phyloP scores from a whole-genome alignment of 2,113 vertebrate species.

The Leiothrix lutea region DNA sequence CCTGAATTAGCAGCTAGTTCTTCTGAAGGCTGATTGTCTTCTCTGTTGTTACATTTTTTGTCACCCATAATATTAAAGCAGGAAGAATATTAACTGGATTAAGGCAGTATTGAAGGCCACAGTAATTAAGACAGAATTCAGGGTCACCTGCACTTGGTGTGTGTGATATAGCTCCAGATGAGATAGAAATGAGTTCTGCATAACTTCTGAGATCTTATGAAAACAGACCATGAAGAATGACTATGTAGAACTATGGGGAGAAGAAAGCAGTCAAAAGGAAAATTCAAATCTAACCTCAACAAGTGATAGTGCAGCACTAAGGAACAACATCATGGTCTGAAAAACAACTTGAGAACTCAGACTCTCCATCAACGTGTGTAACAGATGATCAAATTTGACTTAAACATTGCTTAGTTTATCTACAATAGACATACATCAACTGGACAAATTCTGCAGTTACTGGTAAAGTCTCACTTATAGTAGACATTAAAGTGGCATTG shows the following conservation, averaged over 20 bases:
- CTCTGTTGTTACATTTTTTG: background rate
- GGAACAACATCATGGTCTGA: background rate
- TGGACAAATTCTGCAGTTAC: background rate
- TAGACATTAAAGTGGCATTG: background rate
- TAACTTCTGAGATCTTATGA: background rate
- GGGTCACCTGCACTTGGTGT: background rate
- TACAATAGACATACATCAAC: background rate
- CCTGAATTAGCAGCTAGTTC: background rate
- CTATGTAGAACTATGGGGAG: background rate
- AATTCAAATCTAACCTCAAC: background rate
- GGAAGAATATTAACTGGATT: background rate
- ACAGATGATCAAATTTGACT: background rate
- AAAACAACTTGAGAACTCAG: background rate
- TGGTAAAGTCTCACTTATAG: background rate
- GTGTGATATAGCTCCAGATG: background rate
- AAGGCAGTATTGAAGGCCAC: background rate
- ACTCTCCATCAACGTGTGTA: background rate
- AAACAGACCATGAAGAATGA: background rate
- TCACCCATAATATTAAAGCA: background rate
- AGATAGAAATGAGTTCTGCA: background rate
- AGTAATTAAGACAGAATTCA: background rate
- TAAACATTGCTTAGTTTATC: background rate
- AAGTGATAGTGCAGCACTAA: background rate
- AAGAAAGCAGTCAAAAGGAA: background rate
- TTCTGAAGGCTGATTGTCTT: background rate